Percentiles rank a stretch among this genome's conserved stretches.
These are phyloP conservation scores for Schizopygopsis malacanthus DNA, from an alignment of 2,797 vertebrate species.

Conservation along the genomic window DNA sequence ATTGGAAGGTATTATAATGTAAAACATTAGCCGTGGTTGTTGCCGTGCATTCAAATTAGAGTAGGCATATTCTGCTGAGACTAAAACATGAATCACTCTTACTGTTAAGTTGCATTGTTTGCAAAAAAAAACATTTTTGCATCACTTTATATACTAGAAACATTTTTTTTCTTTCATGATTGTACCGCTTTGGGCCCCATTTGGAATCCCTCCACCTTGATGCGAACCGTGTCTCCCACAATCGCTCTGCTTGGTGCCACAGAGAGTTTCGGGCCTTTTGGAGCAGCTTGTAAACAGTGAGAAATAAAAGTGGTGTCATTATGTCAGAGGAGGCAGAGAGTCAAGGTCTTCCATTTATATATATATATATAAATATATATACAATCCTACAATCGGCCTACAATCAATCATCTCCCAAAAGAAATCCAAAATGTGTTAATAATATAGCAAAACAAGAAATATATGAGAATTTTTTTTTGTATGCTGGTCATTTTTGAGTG, in stretches of 20 bases:
- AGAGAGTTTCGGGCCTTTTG: slow-evolving; percentile 87
- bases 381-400: too few relatives aligned
- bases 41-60: not conserved
- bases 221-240: slow-evolving; percentile 90
- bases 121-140: not conserved
- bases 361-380: not conserved
- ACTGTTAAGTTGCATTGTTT: not conserved
- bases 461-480: too few relatives aligned
- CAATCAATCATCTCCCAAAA: too few relatives aligned
- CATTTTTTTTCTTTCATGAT: slow-evolving; percentile 18
- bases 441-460: too few relatives aligned
- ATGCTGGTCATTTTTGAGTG: too few relatives aligned
- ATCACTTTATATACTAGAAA: slow-evolving; percentile 12
- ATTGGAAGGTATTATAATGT: slow-evolving; percentile 1
- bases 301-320: not conserved
- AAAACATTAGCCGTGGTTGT: not conserved
- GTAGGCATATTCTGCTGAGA: not conserved
- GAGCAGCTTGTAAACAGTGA: slow-evolving; percentile 80
- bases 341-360: not conserved
- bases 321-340: not conserved
- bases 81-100: not conserved
- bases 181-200: slow-evolving; percentile 78
- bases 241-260: slow-evolving; percentile 86
- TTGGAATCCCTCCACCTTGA: slow-evolving; percentile 90
- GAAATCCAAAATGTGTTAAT: too few relatives aligned